Conservation (phyloP, 2,797 vertebrate species). For the Petrocephalus schoutedeni region DNA sequence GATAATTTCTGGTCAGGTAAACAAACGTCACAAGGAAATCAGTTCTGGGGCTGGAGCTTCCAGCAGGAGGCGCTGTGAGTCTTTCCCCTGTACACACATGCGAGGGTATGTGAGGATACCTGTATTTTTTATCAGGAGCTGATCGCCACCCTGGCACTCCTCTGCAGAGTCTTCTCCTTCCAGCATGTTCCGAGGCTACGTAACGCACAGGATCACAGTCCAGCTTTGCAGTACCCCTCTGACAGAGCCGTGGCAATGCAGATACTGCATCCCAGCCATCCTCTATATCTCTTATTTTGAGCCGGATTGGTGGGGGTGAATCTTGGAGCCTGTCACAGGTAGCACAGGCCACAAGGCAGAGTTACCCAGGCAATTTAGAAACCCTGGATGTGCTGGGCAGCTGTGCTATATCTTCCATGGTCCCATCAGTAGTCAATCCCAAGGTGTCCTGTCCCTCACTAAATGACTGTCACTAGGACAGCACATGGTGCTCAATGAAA, state of each 20-base stretch:
- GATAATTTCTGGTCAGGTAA: slow-evolving; percentile 1
- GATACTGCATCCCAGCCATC: background rate
- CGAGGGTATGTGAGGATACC: background rate
- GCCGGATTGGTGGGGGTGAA: background rate
- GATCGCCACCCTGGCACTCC: background rate
- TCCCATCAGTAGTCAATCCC: background rate
- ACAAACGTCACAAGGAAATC: background rate
- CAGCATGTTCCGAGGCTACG: background rate
- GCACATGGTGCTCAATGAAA: background rate
- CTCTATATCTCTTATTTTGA: background rate
- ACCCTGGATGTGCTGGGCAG: background rate
- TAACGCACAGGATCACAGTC: background rate
- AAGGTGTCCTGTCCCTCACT: background rate
- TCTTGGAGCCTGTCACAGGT: background rate
- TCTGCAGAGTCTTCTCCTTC: background rate
- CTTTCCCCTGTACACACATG: background rate
- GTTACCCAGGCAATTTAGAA: background rate
- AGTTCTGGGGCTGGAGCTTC: background rate
- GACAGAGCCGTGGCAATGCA: background rate
- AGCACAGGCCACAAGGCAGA: background rate
- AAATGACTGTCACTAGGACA: background rate
- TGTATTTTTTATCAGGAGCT: background rate
- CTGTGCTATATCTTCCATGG: background rate
- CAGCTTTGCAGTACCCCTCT: background rate
- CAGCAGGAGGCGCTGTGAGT: background rate